Base-by-base conservation (phyloP, 2,113 vertebrate genomes). In the Collichthys lucidus region DNA sequence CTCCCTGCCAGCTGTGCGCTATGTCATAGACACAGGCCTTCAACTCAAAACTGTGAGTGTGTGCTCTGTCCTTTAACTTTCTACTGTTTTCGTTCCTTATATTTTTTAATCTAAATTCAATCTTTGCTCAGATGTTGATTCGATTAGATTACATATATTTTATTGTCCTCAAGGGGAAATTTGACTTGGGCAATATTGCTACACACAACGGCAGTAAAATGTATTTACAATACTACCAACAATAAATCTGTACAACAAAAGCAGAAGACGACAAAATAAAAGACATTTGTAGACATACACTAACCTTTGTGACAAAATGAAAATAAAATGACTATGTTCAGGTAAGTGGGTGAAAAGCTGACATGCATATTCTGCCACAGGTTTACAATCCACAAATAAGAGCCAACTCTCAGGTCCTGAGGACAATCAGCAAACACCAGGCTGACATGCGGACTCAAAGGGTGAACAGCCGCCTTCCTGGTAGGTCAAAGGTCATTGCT, bases 311-410 rank as follows among this genome's bases (percentile, higher is more conserved):
- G 35, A 35, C 35, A 40, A 40, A 40, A 44, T 69, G 20, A 46
- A n/a, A 65, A 16, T 20, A 22, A 60, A 71, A 49, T 40, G 7
- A 52, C 1, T 10, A 15, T 59, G 7, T 29, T 79, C 12, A 50
- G 49, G 22, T 8, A 26, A 2, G 59, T 6, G 4, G 60, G 26
- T 53, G 11, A 47, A 55, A n/a, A 60, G 14, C 4, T 42, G 35
- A 57, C 4, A 40, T 40, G 35, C 35, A 9, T 40, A 9, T 8
- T 63, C 11, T 1, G 12, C 65, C 1, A 5, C 92, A 99, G 98
- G 96, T 98, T 46, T 99, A 99, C 93, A 98, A 94, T 79, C 97
- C 97, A 44, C 96, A 94, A 70, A 98, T 99, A 83, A 95, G 98
- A 22, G 97, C 97, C 0, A 96, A 98, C 88, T 97, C 97, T 0